Base-by-base conservation (phyloP, 2,113 vertebrate genomes). In the Neodontobutis hainanensis region DNA sequence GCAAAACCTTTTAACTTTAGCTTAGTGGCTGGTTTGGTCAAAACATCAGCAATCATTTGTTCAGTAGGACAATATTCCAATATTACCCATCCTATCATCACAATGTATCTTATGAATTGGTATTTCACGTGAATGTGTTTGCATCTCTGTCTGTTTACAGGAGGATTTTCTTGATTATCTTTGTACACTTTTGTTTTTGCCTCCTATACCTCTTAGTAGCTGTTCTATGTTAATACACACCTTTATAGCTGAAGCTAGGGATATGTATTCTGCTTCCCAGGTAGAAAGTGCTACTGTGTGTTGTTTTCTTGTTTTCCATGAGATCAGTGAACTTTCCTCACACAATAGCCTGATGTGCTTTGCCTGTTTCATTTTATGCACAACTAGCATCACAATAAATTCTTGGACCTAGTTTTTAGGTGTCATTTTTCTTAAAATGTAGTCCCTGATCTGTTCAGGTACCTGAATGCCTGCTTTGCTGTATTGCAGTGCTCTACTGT, bases 111-210 rank as follows among this genome's bases (percentile, higher is more conserved):
- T 3, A 58, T 51, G 12, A 73, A 73, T 12, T 70, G n/a, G n/a
- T n/a, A n/a, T n/a, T n/a, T n/a, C n/a, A n/a, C n/a, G n/a, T n/a
- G n/a, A n/a, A n/a, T n/a, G n/a, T n/a, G n/a, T n/a, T n/a, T n/a
- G n/a, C n/a, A n/a, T n/a, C n/a, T n/a, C n/a, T n/a, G 65, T 8
- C 70, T 65, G 27, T 19, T 65, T 0, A 70, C 66, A 3, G 72
- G 32, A 2, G 68, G 19, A 27, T 68, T 14, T 15, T 75, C 57
- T 19, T 70, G 44, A 6, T 63, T 75, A 14, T 72, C 69, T 11
- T 80, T 10, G 2, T 34, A 64, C 19, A 59, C 32, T 0, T 48
- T 55, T 50, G 40, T 47, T 27, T 27, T 27, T 27, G 12, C 9
- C 10, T 55, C 56, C 48, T 0, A 68, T 45, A 3, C 58, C 47